These are phyloP conservation scores for Hyperopisus bebe DNA, from an alignment of 2,113 vertebrate genomes.

Conservation along the genomic window DNA sequence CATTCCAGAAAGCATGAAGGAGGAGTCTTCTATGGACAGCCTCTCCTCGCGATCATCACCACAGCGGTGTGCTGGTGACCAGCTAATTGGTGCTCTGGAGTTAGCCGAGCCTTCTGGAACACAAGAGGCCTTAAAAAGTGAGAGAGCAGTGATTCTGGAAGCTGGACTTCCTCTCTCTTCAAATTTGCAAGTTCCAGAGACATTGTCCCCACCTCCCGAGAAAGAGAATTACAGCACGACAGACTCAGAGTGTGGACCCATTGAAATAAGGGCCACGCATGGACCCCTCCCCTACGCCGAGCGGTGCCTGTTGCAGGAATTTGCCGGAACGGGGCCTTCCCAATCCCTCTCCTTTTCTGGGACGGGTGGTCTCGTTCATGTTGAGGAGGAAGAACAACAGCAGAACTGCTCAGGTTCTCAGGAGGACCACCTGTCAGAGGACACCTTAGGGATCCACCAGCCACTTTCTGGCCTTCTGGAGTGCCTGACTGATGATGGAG, in stretches of 20 bases:
- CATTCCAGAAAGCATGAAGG: not conserved
- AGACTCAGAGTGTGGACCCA: not conserved
- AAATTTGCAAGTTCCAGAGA: not conserved
- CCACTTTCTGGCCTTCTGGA: conserved; percentile 21
- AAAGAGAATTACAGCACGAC: not conserved
- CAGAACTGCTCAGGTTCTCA: not conserved
- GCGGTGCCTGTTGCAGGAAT: not conserved
- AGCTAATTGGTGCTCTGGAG: not conserved
- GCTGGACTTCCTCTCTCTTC: conserved; percentile 26
- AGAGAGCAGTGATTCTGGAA: conserved; percentile 15
- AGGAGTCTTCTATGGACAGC: not conserved
- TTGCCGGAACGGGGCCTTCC: not conserved
- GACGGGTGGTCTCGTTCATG: not conserved
- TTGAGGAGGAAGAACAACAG: not conserved
- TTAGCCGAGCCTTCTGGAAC: not conserved
- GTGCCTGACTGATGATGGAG: not conserved
- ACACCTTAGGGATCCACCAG: not conserved
- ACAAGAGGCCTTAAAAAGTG: not conserved
- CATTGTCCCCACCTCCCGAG: not conserved
- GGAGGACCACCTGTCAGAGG: not conserved
- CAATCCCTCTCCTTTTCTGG: not conserved
- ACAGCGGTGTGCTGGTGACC: not conserved
- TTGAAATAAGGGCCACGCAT: not conserved
- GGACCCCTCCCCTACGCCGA: not conserved
- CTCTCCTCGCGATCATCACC: not conserved